These are phyloP conservation scores for Ptychobarbus kaznakovi DNA, from an alignment of 2,797 vertebrate species.

Conservation along the genomic window DNA sequence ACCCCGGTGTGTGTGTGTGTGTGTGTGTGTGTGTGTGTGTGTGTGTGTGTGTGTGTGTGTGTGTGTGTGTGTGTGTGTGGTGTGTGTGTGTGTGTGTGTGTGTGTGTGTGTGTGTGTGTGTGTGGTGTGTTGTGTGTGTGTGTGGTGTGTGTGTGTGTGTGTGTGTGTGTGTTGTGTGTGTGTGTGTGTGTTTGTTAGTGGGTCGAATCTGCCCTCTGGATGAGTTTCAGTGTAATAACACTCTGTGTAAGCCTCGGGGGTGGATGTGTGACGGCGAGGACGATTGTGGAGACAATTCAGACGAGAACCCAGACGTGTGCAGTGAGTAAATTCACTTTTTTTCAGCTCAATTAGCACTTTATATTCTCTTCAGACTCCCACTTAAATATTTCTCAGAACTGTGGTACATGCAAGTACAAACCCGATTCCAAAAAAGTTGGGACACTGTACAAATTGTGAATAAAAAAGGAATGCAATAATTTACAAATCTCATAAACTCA, in stretches of 20 bases:
- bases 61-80: conserved; percentile 25
- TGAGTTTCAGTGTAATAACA: conserved; percentile 84
- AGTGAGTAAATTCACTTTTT: conserved; percentile 74
- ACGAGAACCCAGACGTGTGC: conserved; percentile 91
- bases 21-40: conserved; percentile 42
- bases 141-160: conserved; percentile 28
- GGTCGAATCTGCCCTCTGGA: conserved; percentile 49
- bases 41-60: conserved; percentile 34
- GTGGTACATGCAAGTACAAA: not conserved
- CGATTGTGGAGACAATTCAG: conserved; percentile 96
- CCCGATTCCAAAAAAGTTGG: too few relatives aligned
- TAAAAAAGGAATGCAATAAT: too few relatives aligned
- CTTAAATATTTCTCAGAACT: not conserved
- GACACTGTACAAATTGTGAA: too few relatives aligned
- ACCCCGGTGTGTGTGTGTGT: conserved; percentile 17
- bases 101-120: conserved; percentile 31
- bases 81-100: conserved; percentile 43
- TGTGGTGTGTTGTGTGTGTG: conserved; percentile 44
- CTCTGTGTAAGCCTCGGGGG: conserved; percentile 91
- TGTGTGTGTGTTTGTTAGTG: conserved; percentile 47
- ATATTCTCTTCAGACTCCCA: not conserved
- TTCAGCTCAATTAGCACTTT: conserved; percentile 4
- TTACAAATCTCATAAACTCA: too few relatives aligned
- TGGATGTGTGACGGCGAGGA: conserved; percentile 98
- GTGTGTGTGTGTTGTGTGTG: conserved; percentile 31